Percentiles rank a stretch among this genome's conserved stretches.
Conservation (phyloP, 2,888 invertebrate species). For the Aromia moschata region DNA sequence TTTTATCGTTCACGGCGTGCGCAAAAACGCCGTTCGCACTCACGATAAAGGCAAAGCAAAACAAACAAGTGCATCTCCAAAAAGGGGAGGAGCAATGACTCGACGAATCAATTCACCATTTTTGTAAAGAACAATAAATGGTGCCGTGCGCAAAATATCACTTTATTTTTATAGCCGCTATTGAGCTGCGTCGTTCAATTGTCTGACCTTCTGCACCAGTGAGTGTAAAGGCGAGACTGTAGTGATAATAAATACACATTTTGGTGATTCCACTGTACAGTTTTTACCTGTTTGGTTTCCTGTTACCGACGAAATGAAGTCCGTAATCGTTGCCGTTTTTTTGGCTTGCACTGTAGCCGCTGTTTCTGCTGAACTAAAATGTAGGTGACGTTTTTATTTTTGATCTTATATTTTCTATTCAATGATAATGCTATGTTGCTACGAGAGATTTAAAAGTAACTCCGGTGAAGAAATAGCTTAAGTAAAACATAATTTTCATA, state of each 20-base stretch:
- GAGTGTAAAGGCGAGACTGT: conserved; percentile 85
- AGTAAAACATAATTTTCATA: too few species aligned
- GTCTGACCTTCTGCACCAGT: conserved; percentile 89
- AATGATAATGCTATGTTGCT: too few species aligned
- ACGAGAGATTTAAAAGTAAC: too few species aligned
- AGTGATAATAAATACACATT: too few species aligned
- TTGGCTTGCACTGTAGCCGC: conserved; percentile 73
- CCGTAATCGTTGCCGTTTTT: conserved; percentile 40
- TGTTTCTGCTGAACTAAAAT: conserved; percentile 26
- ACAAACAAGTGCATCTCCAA: conserved; percentile 45
- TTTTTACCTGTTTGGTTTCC: background rate
- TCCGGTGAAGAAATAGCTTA: too few species aligned
- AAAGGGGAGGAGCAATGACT: conserved; percentile 3
- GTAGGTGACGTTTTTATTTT: background rate
- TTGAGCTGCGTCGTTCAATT: conserved; percentile 31
- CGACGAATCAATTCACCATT: conserved; percentile 8
- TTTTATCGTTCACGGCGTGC: conserved; percentile 36
- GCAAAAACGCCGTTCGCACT: conserved; percentile 36
- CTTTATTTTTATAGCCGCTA: background rate
- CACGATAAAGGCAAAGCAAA: conserved; percentile 28
- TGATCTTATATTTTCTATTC: too few species aligned
- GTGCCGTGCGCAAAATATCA: conserved; percentile 49
- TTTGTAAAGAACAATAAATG: conserved; percentile 20
- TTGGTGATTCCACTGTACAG: too few species aligned
- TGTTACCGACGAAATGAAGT: conserved; percentile 65